Percentiles rank a stretch among this genome's conserved stretches.
These are phyloP conservation scores for Neoseiulus cucumeris DNA, from an alignment of 1,140 invertebrate species.

Conservation along the genomic window DNA sequence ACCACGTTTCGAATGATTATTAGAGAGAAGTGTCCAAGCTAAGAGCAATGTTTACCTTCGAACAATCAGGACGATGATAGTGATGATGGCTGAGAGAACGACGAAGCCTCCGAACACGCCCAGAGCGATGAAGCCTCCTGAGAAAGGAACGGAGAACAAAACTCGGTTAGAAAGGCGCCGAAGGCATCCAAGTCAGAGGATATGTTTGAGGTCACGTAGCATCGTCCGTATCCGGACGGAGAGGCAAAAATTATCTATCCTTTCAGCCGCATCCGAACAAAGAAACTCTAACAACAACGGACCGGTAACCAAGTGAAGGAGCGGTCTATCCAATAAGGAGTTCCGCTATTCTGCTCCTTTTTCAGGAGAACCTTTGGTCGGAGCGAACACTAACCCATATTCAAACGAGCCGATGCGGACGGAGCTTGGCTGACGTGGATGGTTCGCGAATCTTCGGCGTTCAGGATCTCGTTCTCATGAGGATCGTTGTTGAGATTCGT, in stretches of 20 bases:
- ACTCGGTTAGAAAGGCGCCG: not conserved
- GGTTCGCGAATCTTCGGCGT: not conserved
- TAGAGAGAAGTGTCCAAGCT: too few species aligned
- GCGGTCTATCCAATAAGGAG: too few species aligned
- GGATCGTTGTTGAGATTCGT: not conserved
- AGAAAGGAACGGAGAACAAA: conserved; percentile 15
- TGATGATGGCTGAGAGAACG: conserved; percentile 66
- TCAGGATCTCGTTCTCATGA: not conserved
- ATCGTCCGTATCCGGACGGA: too few species aligned
- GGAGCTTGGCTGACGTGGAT: not conserved
- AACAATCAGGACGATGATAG: conserved; percentile 65
- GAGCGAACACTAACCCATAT: conserved; percentile 20
- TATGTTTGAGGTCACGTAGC: too few species aligned
- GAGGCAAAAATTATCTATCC: too few species aligned
- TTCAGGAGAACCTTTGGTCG: too few species aligned
- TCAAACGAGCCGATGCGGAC: conserved; percentile 14
- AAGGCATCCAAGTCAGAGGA: too few species aligned
- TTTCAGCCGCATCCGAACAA: too few species aligned
- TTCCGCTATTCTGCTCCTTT: too few species aligned
- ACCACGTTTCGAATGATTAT: too few species aligned
- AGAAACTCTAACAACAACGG: too few species aligned
- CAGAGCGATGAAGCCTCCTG: conserved; percentile 61
- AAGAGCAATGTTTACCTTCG: conserved; percentile 45
- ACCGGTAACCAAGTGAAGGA: too few species aligned
- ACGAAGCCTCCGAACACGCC: conserved; percentile 74